Conservation (phyloP, 30 jellyfish, hydroid and myxozoan genomes). For the Catostylus mosaicus region DNA sequence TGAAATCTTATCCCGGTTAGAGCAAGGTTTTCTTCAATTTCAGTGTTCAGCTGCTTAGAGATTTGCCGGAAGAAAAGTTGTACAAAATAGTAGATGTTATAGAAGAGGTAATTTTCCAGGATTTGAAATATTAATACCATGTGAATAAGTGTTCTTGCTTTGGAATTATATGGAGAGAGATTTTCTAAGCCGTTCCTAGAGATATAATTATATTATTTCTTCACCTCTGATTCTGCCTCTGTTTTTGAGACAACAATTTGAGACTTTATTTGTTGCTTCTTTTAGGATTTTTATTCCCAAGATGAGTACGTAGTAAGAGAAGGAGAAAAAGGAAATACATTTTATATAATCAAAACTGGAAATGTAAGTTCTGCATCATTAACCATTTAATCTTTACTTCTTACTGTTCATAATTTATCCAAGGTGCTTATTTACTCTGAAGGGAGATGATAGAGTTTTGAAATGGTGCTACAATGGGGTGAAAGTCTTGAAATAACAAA, state of each 20-base stretch:
- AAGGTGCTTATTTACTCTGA: no score
- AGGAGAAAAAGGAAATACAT: conserved; percentile 97
- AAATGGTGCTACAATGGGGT: no score
- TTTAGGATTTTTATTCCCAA: conserved; percentile 78
- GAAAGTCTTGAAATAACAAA: no score
- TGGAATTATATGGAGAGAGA: no score
- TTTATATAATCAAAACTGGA: conserved; percentile 88
- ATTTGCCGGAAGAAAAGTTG: conserved; percentile 63
- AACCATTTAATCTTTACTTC: no score
- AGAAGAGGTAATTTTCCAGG: conserved; percentile 61
- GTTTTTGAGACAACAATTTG: no score
- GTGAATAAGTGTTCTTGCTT: neutral
- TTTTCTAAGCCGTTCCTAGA: no score
- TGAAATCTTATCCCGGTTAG: neutral
- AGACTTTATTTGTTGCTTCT: neutral
- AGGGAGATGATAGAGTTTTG: no score
- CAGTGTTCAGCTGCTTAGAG: conserved; percentile 81
- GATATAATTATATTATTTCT: no score
- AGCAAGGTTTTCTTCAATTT: neutral
- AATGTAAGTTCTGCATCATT: conserved; percentile 63
- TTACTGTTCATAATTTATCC: no score
- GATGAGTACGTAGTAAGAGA: conserved; percentile 85
- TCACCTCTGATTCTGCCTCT: no score
- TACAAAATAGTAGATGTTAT: conserved; percentile 89
- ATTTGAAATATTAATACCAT: neutral